Evolutionary conservation across 1,140 invertebrate species (phyloP).

Genomic region (Pemphigus obesinymphae): DNA sequence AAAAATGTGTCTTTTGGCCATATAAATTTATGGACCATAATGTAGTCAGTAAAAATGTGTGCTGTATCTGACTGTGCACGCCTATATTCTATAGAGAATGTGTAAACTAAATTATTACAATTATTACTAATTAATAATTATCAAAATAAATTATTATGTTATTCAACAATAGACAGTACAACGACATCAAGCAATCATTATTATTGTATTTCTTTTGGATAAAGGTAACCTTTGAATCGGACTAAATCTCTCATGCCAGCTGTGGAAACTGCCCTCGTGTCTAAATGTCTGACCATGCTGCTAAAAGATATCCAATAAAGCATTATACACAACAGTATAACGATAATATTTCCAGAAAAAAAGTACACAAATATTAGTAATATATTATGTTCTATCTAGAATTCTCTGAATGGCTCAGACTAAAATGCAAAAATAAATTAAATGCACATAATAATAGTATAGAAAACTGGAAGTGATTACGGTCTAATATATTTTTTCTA

Average conservation of each 20-base stretch:
- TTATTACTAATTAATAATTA: too few relatives aligned
- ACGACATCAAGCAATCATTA: constrained; percentile 10
- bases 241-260: constrained; percentile 40
- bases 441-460: background rate
- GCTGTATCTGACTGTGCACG: too few relatives aligned
- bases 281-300: constrained; percentile 39
- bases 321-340: constrained; percentile 34
- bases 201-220: background rate
- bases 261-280: constrained; percentile 36
- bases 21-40: too few relatives aligned
- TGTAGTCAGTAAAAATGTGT: background rate
- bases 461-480: background rate
- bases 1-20: too few relatives aligned
- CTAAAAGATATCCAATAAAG: constrained; percentile 39
- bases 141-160: background rate
- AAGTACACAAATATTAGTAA: background rate
- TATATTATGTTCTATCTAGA: background rate
- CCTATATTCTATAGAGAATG: background rate
- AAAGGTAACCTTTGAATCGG: constrained; percentile 34
- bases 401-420: background rate
- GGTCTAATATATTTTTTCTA: background rate
- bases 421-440: background rate
- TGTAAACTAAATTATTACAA: background rate
- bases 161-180: background rate
- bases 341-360: background rate